Percentiles rank a stretch among this genome's conserved stretches.
phyloP scores from a whole-genome alignment of 2,797 vertebrate species.

The Galaxias olidus region DNA sequence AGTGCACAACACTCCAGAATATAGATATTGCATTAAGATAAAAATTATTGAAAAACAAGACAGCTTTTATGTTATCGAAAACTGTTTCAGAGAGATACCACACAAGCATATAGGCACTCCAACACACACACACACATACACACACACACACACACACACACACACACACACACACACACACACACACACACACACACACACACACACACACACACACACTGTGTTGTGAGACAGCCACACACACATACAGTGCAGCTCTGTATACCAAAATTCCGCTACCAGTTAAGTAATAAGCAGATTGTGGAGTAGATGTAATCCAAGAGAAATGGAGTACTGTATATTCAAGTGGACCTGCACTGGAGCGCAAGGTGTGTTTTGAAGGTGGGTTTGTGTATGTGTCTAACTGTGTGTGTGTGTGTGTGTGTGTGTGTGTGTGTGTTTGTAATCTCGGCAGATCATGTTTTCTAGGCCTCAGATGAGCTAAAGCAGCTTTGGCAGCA shows the following conservation, averaged over 20 bases:
- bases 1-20: no score
- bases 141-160: not conserved
- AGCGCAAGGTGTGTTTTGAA: slow-evolving; percentile 40
- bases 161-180: not conserved
- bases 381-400: slow-evolving; percentile 37
- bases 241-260: no score
- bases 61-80: not conserved
- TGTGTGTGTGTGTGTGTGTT: slow-evolving; percentile 35
- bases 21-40: no score
- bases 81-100: not conserved
- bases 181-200: slow-evolving; percentile 23
- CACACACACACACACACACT: not conserved
- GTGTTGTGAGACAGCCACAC: no score
- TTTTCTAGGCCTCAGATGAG: slow-evolving; percentile 83
- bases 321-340: not conserved
- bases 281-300: no score
- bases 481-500: slow-evolving; percentile 82
- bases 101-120: no score
- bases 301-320: not conserved
- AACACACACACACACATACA: slow-evolving; percentile 22
- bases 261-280: no score
- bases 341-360: no score
- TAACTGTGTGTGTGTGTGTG: slow-evolving; percentile 16
- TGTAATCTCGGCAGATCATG: slow-evolving; percentile 83
- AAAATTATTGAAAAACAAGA: no score